Percentiles rank a stretch among this genome's conserved stretches.
These are phyloP conservation scores for Ataeniobius toweri DNA, from an alignment of 2,797 vertebrate genomes.

Conservation along the genomic window DNA sequence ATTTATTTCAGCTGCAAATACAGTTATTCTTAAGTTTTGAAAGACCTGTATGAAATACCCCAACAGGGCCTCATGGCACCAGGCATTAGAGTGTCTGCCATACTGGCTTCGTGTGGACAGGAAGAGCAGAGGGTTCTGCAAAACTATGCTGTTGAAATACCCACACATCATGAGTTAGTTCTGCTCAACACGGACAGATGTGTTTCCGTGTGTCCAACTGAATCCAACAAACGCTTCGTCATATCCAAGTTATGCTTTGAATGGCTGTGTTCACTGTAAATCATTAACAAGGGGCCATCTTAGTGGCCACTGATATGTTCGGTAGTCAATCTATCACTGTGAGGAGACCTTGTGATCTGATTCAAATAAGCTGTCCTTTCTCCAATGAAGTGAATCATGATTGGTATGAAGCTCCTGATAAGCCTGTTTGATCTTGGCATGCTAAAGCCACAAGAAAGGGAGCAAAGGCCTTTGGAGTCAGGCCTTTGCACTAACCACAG, in stretches of 20 bases:
- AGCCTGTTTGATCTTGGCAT: constrained; percentile 59
- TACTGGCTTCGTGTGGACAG: constrained; percentile 54
- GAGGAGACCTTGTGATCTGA: constrained; percentile 36
- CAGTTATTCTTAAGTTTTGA: not conserved
- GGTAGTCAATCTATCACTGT: constrained; percentile 24
- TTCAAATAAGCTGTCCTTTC: constrained; percentile 41
- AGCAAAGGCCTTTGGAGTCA: constrained; percentile 51
- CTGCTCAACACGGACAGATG: constrained; percentile 18
- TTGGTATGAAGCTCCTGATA: constrained; percentile 56
- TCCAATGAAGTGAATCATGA: constrained; percentile 60
- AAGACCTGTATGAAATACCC: not conserved
- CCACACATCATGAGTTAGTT: constrained; percentile 46
- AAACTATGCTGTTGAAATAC: constrained; percentile 55
- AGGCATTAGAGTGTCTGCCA: constrained; percentile 54
- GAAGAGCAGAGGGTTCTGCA: constrained; percentile 53
- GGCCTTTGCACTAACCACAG: constrained; percentile 43
- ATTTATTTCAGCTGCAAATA: not conserved
- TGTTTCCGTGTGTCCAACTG: constrained; percentile 42
- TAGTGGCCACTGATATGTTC: constrained; percentile 36
- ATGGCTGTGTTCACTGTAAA: constrained; percentile 33
- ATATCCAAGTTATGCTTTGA: constrained; percentile 21
- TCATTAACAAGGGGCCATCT: constrained; percentile 34
- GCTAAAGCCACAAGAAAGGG: constrained; percentile 67
- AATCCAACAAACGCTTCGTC: constrained; percentile 19
- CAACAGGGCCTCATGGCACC: constrained; percentile 42